These are phyloP conservation scores for Grantiella picta DNA, from an alignment of 2,113 vertebrate genomes.

Conservation along the genomic window DNA sequence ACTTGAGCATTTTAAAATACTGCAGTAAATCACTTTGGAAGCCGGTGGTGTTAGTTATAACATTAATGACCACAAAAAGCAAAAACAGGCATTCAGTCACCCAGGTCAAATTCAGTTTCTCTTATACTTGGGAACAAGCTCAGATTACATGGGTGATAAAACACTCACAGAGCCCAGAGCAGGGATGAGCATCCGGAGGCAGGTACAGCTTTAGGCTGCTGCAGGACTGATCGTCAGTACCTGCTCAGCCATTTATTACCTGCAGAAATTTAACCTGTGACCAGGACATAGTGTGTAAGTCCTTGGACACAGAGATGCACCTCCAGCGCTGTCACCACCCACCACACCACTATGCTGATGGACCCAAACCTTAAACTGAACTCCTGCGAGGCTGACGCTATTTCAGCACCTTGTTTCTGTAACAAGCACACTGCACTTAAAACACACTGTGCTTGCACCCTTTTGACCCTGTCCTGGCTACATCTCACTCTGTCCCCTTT, in stretches of 20 bases:
- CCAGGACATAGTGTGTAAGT: accelerated
- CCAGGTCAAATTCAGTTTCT: neutral
- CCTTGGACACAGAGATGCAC: neutral
- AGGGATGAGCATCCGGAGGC: neutral
- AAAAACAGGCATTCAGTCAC: neutral
- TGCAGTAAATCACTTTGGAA: neutral
- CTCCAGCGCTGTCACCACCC: neutral
- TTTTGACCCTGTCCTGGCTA: neutral
- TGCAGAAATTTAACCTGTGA: neutral
- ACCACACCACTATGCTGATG: accelerated
- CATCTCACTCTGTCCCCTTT: neutral
- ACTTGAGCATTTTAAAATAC: neutral
- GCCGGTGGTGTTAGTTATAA: neutral
- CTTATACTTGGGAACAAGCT: neutral
- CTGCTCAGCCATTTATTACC: neutral
- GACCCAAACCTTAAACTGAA: neutral
- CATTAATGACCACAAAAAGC: neutral
- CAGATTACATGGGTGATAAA: neutral
- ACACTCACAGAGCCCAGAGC: neutral
- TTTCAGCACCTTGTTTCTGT: neutral
- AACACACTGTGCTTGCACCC: accelerated
- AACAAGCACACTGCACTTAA: neutral
- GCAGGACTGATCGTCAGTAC: neutral
- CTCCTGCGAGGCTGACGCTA: neutral
- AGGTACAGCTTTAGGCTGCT: neutral